Conservation (phyloP, 2,888 invertebrate species). For the Alentia gelatinosa region DNA sequence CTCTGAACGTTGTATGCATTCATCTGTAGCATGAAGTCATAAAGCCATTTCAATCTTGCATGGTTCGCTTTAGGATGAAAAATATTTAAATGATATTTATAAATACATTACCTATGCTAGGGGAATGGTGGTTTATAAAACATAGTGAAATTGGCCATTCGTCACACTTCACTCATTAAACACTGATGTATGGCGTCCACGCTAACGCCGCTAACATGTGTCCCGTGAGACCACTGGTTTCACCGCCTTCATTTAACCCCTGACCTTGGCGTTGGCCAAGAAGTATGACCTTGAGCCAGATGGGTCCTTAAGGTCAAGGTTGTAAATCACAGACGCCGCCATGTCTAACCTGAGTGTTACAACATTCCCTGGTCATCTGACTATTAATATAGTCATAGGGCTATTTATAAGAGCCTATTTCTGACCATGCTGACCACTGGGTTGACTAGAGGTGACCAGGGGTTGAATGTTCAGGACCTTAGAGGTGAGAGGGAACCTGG, state of each 20-base stretch:
- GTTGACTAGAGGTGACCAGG: too few relatives aligned
- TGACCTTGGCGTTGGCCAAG: background rate
- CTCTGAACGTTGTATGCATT: too few relatives aligned
- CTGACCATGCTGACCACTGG: background rate
- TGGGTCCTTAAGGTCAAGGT: background rate
- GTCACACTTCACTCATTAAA: background rate
- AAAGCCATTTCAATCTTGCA: too few relatives aligned
- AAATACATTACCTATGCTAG: background rate
- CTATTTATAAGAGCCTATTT: too few relatives aligned
- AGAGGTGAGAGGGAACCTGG: too few relatives aligned
- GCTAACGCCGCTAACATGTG: background rate
- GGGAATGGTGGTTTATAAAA: background rate
- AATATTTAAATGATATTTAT: too few relatives aligned
- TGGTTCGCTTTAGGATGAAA: too few relatives aligned
- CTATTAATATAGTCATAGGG: background rate
- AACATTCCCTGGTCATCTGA: background rate
- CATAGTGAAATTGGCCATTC: background rate
- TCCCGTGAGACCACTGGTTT: background rate
- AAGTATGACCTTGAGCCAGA: background rate
- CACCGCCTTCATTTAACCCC: background rate
- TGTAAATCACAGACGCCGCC: conserved; percentile 1
- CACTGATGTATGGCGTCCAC: background rate
- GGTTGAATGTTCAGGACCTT: too few relatives aligned
- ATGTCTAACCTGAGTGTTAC: conserved; percentile 1
- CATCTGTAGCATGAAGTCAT: too few relatives aligned